Evolutionary conservation across 2,888 invertebrate species (phyloP), one percentile per base, ranked within the genome.

Genomic region (Leptura quadrifasciata): DNA sequence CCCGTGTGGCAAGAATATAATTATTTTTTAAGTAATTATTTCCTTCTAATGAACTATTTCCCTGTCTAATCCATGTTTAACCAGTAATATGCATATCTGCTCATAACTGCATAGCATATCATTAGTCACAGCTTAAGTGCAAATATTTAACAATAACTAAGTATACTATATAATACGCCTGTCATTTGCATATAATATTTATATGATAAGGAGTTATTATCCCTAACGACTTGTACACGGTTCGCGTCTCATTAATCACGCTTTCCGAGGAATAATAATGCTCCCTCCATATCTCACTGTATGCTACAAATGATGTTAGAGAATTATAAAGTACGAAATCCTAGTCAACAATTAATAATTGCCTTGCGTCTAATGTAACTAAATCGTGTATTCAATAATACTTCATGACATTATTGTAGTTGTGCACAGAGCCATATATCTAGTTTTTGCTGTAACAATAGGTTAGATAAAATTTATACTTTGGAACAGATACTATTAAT

Each of bases 141-240:
- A 39, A 4, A 39, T 39, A 39, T 39, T 39, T 39, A 39, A 39
- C 15, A 15, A 15, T 39, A 39, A 39, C 20, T 21, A 17, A 57
- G 21, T 20, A 57, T 12, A n/a, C n/a, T n/a, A 18, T 20, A 12
- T 57, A 57, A 21, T 3, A 57, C 57, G 57, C 18, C 20, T 57
- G 20, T 57, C 18, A 57, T 20, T 21, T 21, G 21, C 57, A 57
- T 57, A 39, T 39, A 0, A 39, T 39, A 39, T 57, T 57, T 21
- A 20, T 57, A 21, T 21, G 12, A 21, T 8, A 27, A 60, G n/a
- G 58, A 27, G 21, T 60, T 60, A 60, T 21, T 27, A 24, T 60
- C 58, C 58, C n/a, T 60, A 60, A 60, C 21, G 58, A 60, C 24
- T 60, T 60, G 58, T 60, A 60, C 20, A n/a, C 58, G 27, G 21